Evolutionary conservation across 2,113 vertebrate species (phyloP).

Genomic region (Muntiacus reevesi): DNA sequence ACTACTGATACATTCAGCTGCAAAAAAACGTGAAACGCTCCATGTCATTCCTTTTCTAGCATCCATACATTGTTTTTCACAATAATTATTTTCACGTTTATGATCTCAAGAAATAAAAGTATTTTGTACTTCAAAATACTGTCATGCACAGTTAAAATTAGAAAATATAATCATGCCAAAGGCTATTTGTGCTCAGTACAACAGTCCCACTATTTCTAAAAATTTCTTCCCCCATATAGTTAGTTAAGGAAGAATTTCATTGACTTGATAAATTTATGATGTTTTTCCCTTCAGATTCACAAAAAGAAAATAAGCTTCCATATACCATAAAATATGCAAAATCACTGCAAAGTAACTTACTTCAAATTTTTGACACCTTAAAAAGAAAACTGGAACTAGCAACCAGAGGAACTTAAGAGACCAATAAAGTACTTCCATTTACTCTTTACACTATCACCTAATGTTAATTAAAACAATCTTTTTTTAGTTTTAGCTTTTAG

Average conservation of each 20-base stretch:
- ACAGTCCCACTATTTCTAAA: not conserved
- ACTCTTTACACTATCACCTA: not conserved
- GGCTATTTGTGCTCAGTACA: not conserved
- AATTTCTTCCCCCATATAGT: not conserved
- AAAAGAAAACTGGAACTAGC: not conserved
- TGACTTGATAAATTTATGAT: not conserved
- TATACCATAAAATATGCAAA: not conserved
- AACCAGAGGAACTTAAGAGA: not conserved
- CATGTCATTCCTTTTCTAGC: not conserved
- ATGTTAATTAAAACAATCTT: not conserved
- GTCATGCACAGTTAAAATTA: conserved; percentile 8
- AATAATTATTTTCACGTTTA: conserved; percentile 21
- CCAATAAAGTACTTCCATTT: not conserved
- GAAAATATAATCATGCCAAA: conserved; percentile 21
- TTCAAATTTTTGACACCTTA: not conserved
- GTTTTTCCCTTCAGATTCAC: conserved; percentile 23
- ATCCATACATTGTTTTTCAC: not conserved
- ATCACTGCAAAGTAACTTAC: not conserved
- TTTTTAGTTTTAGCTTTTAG: not conserved
- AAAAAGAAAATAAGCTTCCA: conserved; percentile 25
- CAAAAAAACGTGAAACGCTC: not conserved
- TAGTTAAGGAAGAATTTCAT: not conserved
- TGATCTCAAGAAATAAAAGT: not conserved
- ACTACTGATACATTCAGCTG: not conserved
- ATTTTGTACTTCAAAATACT: not conserved